Conservation (phyloP, 2,888 invertebrate species). For the Steinernema scapterisci region DNA sequence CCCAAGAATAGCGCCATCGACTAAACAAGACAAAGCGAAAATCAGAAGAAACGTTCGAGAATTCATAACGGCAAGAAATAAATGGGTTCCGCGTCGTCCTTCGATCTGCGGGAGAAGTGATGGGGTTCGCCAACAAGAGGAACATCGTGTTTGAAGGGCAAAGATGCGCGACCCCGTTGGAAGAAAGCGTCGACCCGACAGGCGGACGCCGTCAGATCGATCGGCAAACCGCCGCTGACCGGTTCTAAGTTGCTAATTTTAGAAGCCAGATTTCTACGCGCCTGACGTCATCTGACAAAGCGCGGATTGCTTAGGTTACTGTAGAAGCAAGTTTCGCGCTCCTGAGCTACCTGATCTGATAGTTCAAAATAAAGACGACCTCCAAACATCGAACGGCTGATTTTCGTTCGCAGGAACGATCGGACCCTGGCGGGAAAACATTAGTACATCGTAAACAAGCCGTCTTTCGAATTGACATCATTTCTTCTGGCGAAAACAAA, state of each 20-base stretch:
- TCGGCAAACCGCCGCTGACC: background rate
- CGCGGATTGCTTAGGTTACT: background rate
- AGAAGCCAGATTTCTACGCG: background rate
- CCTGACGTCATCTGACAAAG: background rate
- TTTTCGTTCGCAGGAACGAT: too few relatives aligned
- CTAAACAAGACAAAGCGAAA: background rate
- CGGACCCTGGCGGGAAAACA: too few relatives aligned
- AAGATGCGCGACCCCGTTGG: slow-evolving; percentile 31
- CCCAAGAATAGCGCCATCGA: too few relatives aligned
- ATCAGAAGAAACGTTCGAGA: background rate
- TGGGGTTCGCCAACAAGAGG: background rate
- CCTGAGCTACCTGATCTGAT: background rate
- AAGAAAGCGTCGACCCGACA: background rate
- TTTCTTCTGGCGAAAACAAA: too few relatives aligned
- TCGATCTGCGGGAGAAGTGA: background rate
- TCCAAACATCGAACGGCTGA: too few relatives aligned
- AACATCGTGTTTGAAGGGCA: background rate
- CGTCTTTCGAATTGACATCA: too few relatives aligned
- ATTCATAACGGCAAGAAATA: background rate
- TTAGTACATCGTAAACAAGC: too few relatives aligned
- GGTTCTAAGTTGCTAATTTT: background rate
- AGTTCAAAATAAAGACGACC: too few relatives aligned
- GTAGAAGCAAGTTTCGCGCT: background rate
- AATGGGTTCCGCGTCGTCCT: slow-evolving; percentile 2
- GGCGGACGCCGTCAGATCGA: slow-evolving; percentile 1